Conservation (phyloP, 2,797 vertebrate genomes). For the Lithobates pipiens region DNA sequence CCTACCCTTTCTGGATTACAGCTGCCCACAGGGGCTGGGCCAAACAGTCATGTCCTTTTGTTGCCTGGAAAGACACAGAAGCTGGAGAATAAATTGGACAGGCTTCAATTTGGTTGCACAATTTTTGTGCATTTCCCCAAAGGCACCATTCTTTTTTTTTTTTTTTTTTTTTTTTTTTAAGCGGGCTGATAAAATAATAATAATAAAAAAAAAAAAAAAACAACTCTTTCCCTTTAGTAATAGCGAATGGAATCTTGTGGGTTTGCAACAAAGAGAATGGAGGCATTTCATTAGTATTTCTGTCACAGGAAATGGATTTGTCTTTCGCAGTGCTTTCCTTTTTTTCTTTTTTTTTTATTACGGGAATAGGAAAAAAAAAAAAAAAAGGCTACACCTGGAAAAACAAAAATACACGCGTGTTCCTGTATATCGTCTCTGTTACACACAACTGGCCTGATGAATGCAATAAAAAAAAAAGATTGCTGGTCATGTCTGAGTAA, state of each 20-base stretch:
- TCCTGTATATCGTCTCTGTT: no score
- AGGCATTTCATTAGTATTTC: constrained; percentile 62
- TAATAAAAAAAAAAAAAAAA: constrained; percentile 52
- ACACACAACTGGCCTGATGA: no score
- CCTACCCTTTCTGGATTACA: constrained; percentile 85
- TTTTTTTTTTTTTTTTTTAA: constrained; percentile 70
- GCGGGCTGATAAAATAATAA: constrained; percentile 65
- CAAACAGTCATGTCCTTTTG: constrained; percentile 82
- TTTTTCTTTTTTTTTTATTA: constrained; percentile 59
- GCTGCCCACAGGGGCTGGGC: constrained; percentile 82
- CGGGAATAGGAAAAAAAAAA: constrained; percentile 67
- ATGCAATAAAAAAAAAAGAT: no score
- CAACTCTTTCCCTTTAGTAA: constrained; percentile 62
- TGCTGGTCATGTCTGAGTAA: no score
- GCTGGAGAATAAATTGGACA: constrained; percentile 86
- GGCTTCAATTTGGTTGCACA: constrained; percentile 79
- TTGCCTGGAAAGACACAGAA: constrained; percentile 77
- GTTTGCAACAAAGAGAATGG: constrained; percentile 36
- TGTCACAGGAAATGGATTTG: constrained; percentile 64
- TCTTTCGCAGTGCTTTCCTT: constrained; percentile 58
- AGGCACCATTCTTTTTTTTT: constrained; percentile 71
- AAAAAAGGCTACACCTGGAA: constrained; percentile 54
- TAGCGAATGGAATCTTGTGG: constrained; percentile 25
- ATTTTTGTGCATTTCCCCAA: constrained; percentile 77
- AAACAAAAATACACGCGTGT: constrained; percentile 12